Base-by-base conservation (phyloP, 1,140 invertebrate species). In the Varroa destructor region DNA sequence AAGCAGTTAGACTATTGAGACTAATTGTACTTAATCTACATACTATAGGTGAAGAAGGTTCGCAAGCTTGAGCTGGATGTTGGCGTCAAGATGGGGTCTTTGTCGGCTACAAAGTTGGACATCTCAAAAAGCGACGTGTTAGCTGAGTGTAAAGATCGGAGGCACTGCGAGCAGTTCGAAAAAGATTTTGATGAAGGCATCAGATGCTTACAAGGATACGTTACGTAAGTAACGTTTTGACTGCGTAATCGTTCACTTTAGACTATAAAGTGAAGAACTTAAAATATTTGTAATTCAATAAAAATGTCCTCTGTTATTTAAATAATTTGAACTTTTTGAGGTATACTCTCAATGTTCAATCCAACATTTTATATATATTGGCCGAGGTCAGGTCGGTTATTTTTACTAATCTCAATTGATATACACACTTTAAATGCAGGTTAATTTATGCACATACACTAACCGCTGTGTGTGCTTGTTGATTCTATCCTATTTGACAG, bases 21-120 rank as follows among this genome's bases (percentile, higher is more conserved):
- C 46, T 51, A 51, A 67, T 40, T 67, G 40, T 67, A 3, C 40
- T 40, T 12, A 58, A 37, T 12, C 57, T 42, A 58, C 61, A n/a
- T n/a, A n/a, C n/a, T n/a, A n/a, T n/a, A 67, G 61, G 61, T 67
- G 40, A 67, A 67, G 37, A 67, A 67, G 37, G 61, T 67, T 46
- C 61, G 61, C 61, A 67, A 67, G 37, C 61, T 67, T 8, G 40
- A 67, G 37, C 37, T 67, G 46, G 61, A 67, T 67, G 61, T 67
- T 37, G 61, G 61, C 46, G 61, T 46, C 14, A 67, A 67, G 37
- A 67, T 67, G 61, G 61, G 61, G 12, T 40, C 46, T 40, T 46
- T 67, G 40, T 67, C 61, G 10, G 40, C 61, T 14, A 67, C 61
- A 40, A 67, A 67, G 36, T 46, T 67, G 61, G 61, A 67, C 61